Evolutionary conservation across 2,797 vertebrate genomes (phyloP).

Genomic region (Acanthurus lineatus): DNA sequence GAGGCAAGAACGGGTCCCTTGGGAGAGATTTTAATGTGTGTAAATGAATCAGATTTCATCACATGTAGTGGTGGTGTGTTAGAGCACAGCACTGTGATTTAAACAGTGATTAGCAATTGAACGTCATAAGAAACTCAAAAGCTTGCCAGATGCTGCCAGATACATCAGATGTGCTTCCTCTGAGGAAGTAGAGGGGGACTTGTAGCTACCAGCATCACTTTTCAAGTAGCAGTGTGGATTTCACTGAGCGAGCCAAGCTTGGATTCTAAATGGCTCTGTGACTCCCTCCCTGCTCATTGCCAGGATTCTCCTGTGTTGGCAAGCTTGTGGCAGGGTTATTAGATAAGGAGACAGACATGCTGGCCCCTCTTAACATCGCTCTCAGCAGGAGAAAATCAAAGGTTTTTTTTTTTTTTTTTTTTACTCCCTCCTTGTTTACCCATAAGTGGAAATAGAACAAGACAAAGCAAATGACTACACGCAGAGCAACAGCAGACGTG

Average conservation of each 20-base stretch:
- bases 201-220: constrained; percentile 69
- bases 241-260: constrained; percentile 75
- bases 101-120: constrained; percentile 72
- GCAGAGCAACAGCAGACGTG: constrained; percentile 60
- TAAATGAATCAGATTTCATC: constrained; percentile 64
- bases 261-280: constrained; percentile 80
- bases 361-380: constrained; percentile 82
- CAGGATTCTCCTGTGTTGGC: constrained; percentile 81
- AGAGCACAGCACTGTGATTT: constrained; percentile 65
- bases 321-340: constrained; percentile 81
- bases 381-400: constrained; percentile 79
- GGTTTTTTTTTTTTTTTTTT: constrained; percentile 52
- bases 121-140: constrained; percentile 70
- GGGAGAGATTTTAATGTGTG: constrained; percentile 54
- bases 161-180: constrained; percentile 74
- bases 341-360: constrained; percentile 85
- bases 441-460: constrained; percentile 78
- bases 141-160: constrained; percentile 74
- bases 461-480: constrained; percentile 76
- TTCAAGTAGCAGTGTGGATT: constrained; percentile 78
- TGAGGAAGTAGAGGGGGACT: constrained; percentile 66
- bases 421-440: constrained; percentile 70
- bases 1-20: constrained; percentile 40
- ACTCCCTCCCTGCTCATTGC: constrained; percentile 73
- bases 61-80: constrained; percentile 54